A percentile compares a stretch with the other conserved stretches of the same genome.
Conservation (phyloP, 1,140 invertebrate species). For the Penaeus japonicus region DNA sequence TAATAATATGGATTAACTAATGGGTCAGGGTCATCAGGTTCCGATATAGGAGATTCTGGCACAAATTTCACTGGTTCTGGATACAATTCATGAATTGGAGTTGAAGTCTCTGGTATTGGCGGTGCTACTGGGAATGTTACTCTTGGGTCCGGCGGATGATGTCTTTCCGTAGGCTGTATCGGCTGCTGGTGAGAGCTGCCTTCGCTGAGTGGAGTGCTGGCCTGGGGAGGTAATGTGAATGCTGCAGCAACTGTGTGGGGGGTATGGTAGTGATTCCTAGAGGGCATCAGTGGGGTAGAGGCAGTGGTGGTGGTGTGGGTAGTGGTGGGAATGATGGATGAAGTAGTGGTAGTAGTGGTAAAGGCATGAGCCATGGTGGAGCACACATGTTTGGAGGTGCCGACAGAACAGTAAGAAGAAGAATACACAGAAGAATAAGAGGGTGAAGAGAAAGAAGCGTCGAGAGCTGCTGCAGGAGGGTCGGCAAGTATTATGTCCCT, state of each 20-base stretch:
- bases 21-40: constrained; percentile 52
- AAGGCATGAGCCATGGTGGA: constrained; percentile 44
- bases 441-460: constrained; percentile 28
- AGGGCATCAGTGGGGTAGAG: constrained; percentile 20
- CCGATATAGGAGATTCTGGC: constrained; percentile 48
- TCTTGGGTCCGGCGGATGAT: not conserved
- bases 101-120: constrained; percentile 45
- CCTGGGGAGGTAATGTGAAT: constrained; percentile 49
- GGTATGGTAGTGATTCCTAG: constrained; percentile 24
- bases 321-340: constrained; percentile 20
- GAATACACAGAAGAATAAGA: constrained; percentile 32
- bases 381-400: constrained; percentile 25
- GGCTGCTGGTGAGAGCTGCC: constrained; percentile 9
- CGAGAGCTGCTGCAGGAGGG: constrained; percentile 28
- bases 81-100: constrained; percentile 42
- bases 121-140: constrained; percentile 11
- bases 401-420: constrained; percentile 17
- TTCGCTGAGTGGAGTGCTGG: constrained; percentile 51
- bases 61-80: constrained; percentile 50
- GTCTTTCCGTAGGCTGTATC: not conserved
- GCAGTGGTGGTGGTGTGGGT: constrained; percentile 31
- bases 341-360: constrained; percentile 22
- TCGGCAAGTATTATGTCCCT: constrained; percentile 41
- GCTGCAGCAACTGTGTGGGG: constrained; percentile 37
- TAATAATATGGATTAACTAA: constrained; percentile 57